Base-by-base conservation (phyloP, 2,888 invertebrate species). In the Nymphalis urticae region DNA sequence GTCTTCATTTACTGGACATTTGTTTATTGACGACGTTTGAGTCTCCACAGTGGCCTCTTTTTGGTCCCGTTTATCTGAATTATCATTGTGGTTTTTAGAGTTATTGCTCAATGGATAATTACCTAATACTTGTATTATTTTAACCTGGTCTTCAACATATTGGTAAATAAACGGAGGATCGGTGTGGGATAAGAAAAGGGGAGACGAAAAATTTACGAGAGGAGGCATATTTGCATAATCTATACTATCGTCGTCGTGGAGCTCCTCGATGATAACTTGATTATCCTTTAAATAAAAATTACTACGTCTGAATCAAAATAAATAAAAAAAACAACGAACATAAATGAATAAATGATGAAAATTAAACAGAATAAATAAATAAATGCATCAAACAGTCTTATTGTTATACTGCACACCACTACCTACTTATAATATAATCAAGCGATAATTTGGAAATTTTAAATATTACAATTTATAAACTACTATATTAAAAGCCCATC, bases 241-340 rank as follows among this genome's bases (percentile, higher is more conserved):
- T 83, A 86, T 82, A 81, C 75, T 80, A 85, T 92, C 90, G 85
- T 89, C 88, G 83, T 91, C 92, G 75, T 83, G 88, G 77, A 90
- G 84, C 85, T 93, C 93, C 85, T 92, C 93, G 89, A 90, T 89
- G 89, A 89, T 87, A 74, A 92, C 89, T 87, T 90, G 90, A 82
- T 84, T 86, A 81, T 85, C 93, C 93, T 93, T 93, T 88, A 93
- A 93, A 91, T 91, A 90, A 88, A 91, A 91, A 88, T 83, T 80
- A 78, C 82, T 85, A 85, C 85, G 88, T 90, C 87, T 89, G 87
- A 76, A 88, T 88, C 85, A 85, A 84, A 84, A 76, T 77, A 78
- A 81, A 75, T 72, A 80, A 77, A 77, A 67, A 77, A 72, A 74
- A 58, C 42, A 77, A 78, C 71, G 77, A 73, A 76, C 77, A 76